Evolutionary conservation across 2,888 invertebrate species (phyloP).

Genomic region (Agrypnus murinus): DNA sequence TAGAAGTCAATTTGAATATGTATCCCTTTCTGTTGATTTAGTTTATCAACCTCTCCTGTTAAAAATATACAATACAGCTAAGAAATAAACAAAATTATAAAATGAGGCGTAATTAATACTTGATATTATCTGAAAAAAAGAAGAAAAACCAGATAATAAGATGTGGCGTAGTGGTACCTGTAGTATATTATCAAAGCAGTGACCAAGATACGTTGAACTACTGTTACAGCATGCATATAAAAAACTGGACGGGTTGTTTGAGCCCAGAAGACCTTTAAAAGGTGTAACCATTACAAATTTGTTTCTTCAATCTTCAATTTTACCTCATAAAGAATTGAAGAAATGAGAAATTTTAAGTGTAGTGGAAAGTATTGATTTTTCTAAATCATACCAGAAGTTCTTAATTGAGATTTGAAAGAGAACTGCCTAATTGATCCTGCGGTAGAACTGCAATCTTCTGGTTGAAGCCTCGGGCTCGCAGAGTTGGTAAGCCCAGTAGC

Average conservation of each 20-base stretch:
- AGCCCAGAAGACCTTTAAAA: slow-evolving; percentile 46
- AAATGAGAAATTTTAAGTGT: no score
- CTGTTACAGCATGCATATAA: slow-evolving; percentile 56
- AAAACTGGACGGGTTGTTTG: slow-evolving; percentile 52
- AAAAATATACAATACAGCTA: slow-evolving; percentile 6
- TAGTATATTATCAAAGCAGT: slow-evolving; percentile 56
- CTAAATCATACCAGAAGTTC: no score
- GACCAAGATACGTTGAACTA: slow-evolving; percentile 58
- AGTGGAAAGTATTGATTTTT: no score
- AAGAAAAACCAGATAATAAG: slow-evolving; percentile 49
- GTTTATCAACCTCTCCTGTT: slow-evolving; percentile 13
- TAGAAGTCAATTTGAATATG: not conserved
- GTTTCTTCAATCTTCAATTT: no score
- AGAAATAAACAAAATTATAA: slow-evolving; percentile 42
- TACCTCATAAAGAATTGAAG: no score
- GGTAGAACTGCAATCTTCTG: slow-evolving; percentile 34
- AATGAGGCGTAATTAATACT: slow-evolving; percentile 49
- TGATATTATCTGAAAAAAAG: slow-evolving; percentile 49
- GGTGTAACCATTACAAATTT: slow-evolving; percentile 32
- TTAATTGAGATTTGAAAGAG: no score
- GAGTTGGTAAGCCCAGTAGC: slow-evolving; percentile 65
- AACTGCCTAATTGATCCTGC: not conserved
- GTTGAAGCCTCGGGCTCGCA: slow-evolving; percentile 54
- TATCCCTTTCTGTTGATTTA: slow-evolving; percentile 4
- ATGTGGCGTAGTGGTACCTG: slow-evolving; percentile 55